Conservation (phyloP, 2,888 invertebrate species). For the Monoplex corrugatus region DNA sequence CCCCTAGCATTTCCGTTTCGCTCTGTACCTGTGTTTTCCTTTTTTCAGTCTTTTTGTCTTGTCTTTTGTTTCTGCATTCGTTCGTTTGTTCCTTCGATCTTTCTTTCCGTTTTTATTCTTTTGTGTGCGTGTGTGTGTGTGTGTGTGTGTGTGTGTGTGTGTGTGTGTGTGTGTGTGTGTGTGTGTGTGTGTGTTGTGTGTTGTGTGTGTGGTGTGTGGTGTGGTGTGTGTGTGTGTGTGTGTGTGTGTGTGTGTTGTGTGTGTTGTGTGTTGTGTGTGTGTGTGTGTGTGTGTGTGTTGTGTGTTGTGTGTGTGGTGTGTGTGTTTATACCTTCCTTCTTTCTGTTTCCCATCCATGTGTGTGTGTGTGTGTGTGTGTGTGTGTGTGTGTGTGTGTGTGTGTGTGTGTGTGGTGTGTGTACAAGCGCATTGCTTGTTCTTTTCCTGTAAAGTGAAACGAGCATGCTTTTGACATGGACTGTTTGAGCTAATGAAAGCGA, state of each 20-base stretch:
- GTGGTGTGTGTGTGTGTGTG: background rate
- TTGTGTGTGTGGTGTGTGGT: too few species aligned
- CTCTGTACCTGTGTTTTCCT: background rate
- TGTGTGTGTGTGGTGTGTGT: too few species aligned
- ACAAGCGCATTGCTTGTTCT: too few species aligned
- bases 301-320: too few species aligned
- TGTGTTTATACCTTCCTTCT: too few species aligned
- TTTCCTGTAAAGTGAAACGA: too few species aligned
- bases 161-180: background rate
- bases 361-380: conserved; percentile 35
- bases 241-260: background rate
- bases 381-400: conserved; percentile 14
- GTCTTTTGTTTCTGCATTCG: background rate
- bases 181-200: background rate
- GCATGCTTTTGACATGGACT: too few species aligned
- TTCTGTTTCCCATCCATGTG: background rate
- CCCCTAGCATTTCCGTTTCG: background rate
- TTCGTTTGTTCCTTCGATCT: too few species aligned
- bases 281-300: background rate
- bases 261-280: background rate
- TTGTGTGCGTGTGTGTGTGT: background rate
- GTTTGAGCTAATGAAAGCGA: too few species aligned
- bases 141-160: background rate
- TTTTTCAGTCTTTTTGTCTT: background rate
- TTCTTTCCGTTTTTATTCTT: background rate